Conservation (phyloP, 2,113 vertebrate genomes). For the Australoheros scitulus region DNA sequence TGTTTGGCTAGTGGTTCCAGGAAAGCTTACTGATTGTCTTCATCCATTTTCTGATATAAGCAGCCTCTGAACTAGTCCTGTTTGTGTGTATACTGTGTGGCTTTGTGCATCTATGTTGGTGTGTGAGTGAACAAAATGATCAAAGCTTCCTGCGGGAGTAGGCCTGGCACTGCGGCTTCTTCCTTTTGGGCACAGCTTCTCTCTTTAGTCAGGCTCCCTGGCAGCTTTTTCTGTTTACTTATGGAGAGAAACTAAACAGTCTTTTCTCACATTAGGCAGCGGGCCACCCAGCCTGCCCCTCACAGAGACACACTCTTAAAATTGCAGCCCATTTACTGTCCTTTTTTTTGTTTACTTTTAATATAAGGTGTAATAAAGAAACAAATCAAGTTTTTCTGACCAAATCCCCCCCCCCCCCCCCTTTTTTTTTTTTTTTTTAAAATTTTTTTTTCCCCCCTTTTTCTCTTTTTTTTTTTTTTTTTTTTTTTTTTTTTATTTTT, state of each 20-base stretch:
- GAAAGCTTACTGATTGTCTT: slow-evolving; percentile 12
- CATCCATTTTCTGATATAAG: background rate
- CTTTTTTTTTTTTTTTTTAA: background rate
- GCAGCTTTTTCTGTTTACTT: slow-evolving; percentile 52
- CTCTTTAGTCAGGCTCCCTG: slow-evolving; percentile 31
- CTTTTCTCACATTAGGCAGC: slow-evolving; percentile 24
- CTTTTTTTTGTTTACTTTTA: slow-evolving; percentile 1
- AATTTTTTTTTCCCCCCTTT: background rate
- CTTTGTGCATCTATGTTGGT: slow-evolving; percentile 11
- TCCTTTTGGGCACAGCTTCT: slow-evolving; percentile 34
- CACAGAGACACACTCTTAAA: background rate
- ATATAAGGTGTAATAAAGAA: background rate
- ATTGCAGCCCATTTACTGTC: slow-evolving; percentile 16
- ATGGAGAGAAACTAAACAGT: slow-evolving; percentile 32
- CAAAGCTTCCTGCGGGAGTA: slow-evolving; percentile 31
- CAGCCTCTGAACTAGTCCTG: background rate
- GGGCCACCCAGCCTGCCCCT: slow-evolving; percentile 18
- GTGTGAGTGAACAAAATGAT: background rate
- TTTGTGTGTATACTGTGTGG: slow-evolving; percentile 3
- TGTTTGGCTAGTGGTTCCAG: background rate
- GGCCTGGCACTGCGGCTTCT: slow-evolving; percentile 23
- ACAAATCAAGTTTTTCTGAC: background rate
- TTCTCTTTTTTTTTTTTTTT: too few relatives aligned
- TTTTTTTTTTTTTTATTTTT: background rate
- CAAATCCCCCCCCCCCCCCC: background rate